Base-by-base conservation (phyloP, 2,113 vertebrate genomes). In the Aix galericulata region DNA sequence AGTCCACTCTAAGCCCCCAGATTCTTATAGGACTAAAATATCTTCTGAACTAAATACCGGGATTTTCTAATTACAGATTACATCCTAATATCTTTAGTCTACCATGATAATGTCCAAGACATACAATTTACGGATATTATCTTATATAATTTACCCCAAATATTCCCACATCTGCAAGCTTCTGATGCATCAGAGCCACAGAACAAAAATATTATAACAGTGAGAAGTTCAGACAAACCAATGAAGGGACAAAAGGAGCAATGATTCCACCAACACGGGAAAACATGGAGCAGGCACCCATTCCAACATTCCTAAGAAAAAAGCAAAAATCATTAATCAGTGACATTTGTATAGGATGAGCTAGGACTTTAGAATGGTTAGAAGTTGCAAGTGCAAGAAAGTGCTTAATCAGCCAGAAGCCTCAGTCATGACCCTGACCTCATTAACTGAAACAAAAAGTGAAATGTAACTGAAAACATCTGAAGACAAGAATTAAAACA, bases 231-330 rank as follows among this genome's bases (percentile, higher is more conserved):
- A 95, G 81, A 98, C 98, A 93, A 95, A 98, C 98, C 98, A 98
- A 91, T 53, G 97, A 97, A 75, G 98, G 98, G 53, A 98, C 5
- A n/a, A 98, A 98, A 59, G 98, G 98, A 20, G 98, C 98, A 55
- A 98, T 96, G 36, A 98, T 98, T 68, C 98, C 98, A 67, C 98
- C 98, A 36, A 98, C 88, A 87, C 98, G 96, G 67, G 98, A 98
- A 92, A 98, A 98, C 98, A 98, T 98, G 82, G 98, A 98, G 59
- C 98, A 98, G 23, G 97, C 93, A 71, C 98, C 98, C 93, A 98
- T 98, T 76, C 98, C 98, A 46, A 98, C 97, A 55, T 98, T 98
- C 96, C 98, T 98, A 73, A 52, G 53, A 44, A 44, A 32, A 52
- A 93, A 78, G 56, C 12, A 48, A 36, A 46, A 88, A 48, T 18